Percentiles rank a stretch among this genome's conserved stretches.
phyloP scores from a whole-genome alignment of 1,140 invertebrate genomes.

The Caligus rogercresseyi region DNA sequence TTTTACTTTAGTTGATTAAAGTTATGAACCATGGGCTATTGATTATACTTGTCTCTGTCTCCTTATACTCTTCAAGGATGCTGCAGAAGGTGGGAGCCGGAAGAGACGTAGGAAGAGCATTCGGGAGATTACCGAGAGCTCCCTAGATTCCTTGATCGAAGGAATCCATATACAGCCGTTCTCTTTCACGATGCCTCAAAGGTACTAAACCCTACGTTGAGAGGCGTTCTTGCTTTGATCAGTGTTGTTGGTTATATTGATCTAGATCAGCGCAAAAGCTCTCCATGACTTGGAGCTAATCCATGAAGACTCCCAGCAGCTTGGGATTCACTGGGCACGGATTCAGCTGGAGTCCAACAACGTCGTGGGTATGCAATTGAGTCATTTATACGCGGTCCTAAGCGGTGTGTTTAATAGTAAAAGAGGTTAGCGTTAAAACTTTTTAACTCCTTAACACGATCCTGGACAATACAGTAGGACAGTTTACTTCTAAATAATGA shows the following conservation, averaged over 20 bases:
- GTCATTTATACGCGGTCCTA: background rate
- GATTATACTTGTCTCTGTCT: no score
- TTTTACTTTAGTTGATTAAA: no score
- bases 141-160: background rate
- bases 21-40: no score
- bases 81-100: background rate
- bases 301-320: background rate
- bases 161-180: background rate
- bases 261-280: slow-evolving; percentile 2
- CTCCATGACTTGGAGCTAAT: slow-evolving; percentile 12
- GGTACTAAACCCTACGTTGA: background rate
- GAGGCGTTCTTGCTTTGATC: background rate
- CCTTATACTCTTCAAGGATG: slow-evolving; percentile 15
- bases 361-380: background rate
- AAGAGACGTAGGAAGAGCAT: background rate
- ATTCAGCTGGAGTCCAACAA: background rate
- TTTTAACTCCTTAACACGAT: no score
- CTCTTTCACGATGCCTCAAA: background rate
- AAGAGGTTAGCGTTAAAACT: background rate
- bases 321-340: background rate
- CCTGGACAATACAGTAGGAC: no score
- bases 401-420: background rate
- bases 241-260: background rate
- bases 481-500: no score
- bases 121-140: background rate